These are phyloP conservation scores for Linyphia triangularis DNA, from an alignment of 2,888 invertebrate species.

Conservation along the genomic window DNA sequence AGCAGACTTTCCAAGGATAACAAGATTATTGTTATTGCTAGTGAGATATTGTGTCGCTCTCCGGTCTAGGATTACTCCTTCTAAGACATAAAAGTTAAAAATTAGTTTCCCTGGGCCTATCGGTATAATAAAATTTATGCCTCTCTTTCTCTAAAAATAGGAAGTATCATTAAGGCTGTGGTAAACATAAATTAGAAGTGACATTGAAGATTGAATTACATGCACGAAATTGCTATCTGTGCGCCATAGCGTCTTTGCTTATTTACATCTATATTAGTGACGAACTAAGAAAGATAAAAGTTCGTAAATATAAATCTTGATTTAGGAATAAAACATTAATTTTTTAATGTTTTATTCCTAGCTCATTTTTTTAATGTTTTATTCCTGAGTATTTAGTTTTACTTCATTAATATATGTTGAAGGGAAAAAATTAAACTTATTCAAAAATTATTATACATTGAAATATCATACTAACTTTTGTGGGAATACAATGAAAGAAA, in stretches of 20 bases:
- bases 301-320: no score
- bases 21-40: constrained; percentile 64
- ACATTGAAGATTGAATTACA: constrained; percentile 46
- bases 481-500: no score
- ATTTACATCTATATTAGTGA: constrained; percentile 37
- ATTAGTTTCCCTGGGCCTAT: constrained; percentile 37
- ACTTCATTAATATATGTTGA: no score
- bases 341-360: no score
- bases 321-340: no score
- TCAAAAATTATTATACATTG: no score
- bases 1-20: constrained; percentile 1
- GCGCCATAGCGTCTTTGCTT: neutral
- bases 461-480: no score
- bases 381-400: no score
- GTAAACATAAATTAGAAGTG: constrained; percentile 39
- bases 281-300: neutral
- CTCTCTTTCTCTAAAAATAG: constrained; percentile 44
- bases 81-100: constrained; percentile 42
- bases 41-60: constrained; percentile 45
- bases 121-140: constrained; percentile 52
- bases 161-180: constrained; percentile 20
- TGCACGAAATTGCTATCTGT: constrained; percentile 19
- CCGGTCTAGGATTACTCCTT: constrained; percentile 19
- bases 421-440: no score
- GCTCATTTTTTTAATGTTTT: no score